Conservation (phyloP, 37 sponge, comb jelly and placozoan genomes). For the Crambe crambe region DNA sequence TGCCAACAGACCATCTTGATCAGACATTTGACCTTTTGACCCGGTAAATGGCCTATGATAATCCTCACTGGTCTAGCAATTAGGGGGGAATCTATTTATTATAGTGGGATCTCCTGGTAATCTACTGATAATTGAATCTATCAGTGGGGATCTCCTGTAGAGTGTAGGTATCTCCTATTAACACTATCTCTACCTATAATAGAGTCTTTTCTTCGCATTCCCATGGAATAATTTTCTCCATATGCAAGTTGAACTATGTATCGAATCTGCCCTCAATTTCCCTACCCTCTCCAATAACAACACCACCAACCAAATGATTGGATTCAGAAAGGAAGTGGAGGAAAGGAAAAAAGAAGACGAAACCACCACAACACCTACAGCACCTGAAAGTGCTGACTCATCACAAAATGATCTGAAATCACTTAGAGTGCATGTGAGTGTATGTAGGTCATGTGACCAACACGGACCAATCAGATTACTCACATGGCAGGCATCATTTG, state of each 20-base stretch:
- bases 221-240: conserved; percentile 93
- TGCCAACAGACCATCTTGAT: too few species aligned
- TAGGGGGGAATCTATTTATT: too few species aligned
- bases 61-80: not conserved
- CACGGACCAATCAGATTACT: not conserved
- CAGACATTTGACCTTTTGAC: too few species aligned
- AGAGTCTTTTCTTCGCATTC: conserved; percentile 75
- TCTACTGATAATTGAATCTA: too few species aligned
- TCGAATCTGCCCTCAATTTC: conserved; percentile 40
- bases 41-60: not conserved
- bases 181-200: not conserved
- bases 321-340: not conserved
- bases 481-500: not conserved
- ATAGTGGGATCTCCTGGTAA: too few species aligned
- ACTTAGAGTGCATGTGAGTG: conserved; percentile 67
- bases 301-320: not conserved
- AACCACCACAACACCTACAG: not conserved
- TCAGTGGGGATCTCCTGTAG: too few species aligned
- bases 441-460: not conserved
- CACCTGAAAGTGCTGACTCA: not conserved
- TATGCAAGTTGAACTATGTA: conserved; percentile 65
- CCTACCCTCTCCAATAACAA: not conserved
- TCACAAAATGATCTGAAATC: conserved; percentile 16
- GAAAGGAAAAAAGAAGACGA: not conserved
- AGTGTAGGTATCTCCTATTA: too few species aligned